Conservation (phyloP, 2,888 invertebrate genomes). For the Scaptomyza caliginosa region DNA sequence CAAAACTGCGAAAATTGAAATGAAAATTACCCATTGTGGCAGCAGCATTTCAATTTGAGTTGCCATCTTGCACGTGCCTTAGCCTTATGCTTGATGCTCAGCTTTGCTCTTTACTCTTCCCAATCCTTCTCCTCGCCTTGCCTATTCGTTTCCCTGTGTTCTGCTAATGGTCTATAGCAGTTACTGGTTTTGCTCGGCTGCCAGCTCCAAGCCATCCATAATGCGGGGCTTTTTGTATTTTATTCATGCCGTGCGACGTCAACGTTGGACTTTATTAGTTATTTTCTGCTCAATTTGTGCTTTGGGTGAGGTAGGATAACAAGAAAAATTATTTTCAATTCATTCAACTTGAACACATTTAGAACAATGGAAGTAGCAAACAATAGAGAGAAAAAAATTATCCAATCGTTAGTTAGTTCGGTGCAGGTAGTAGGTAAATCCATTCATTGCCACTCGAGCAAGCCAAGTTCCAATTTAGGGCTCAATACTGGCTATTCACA, state of each 20-base stretch:
- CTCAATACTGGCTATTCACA: constrained; percentile 25
- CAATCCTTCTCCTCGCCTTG: background rate
- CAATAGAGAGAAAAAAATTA: constrained; percentile 10
- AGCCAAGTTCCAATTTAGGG: constrained; percentile 28
- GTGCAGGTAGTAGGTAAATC: constrained; percentile 29
- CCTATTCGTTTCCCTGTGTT: background rate
- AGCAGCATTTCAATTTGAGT: constrained; percentile 68
- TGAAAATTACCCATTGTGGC: constrained; percentile 80
- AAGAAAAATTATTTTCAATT: constrained; percentile 80
- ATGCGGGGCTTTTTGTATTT: constrained; percentile 49
- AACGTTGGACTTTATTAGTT: constrained; percentile 81
- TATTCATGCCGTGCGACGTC: constrained; percentile 62
- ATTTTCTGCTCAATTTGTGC: constrained; percentile 83
- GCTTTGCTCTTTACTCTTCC: constrained; percentile 1
- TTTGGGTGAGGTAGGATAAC: constrained; percentile 75
- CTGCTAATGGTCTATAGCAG: constrained; percentile 51
- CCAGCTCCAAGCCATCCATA: constrained; percentile 13
- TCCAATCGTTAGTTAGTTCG: constrained; percentile 5
- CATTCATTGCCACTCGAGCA: constrained; percentile 56
- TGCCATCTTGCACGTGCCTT: constrained; percentile 72
- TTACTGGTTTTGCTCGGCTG: constrained; percentile 14
- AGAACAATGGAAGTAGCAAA: constrained; percentile 50
- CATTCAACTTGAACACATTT: constrained; percentile 78
- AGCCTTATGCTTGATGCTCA: constrained; percentile 22
- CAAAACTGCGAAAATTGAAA: constrained; percentile 75